Conservation (phyloP, 2,888 invertebrate genomes). For the Cataglyphis rosenhaueri region DNA sequence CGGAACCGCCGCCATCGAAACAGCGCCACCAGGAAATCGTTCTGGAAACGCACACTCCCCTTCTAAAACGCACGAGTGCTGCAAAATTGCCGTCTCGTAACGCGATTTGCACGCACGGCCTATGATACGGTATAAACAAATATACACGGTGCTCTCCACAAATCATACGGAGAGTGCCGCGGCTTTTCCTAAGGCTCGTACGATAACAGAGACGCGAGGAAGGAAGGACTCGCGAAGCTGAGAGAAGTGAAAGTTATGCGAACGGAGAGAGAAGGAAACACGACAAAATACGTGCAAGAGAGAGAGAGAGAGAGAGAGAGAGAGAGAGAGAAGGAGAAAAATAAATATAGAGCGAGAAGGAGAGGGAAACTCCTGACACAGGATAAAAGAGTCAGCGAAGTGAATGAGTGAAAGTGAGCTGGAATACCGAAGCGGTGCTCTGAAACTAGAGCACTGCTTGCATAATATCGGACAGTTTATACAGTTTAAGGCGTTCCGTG, state of each 20-base stretch:
- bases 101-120: not conserved
- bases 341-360: constrained; percentile 40
- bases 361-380: constrained; percentile 52
- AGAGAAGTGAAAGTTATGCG: constrained; percentile 80
- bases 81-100: constrained; percentile 35
- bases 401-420: constrained; percentile 84
- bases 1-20: constrained; percentile 33
- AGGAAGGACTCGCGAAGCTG: constrained; percentile 70
- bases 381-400: constrained; percentile 75
- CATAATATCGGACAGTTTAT: constrained; percentile 82
- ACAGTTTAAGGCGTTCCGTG: constrained; percentile 75
- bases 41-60: constrained; percentile 21
- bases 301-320: constrained; percentile 18
- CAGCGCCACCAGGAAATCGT: constrained; percentile 31
- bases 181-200: constrained; percentile 61
- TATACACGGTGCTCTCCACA: constrained; percentile 41
- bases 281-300: constrained; percentile 8
- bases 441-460: constrained; percentile 84
- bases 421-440: constrained; percentile 80
- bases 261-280: constrained; percentile 54
- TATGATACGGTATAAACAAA: constrained; percentile 30
- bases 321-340: no score
- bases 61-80: not conserved
- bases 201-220: constrained; percentile 49
- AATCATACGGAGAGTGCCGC: constrained; percentile 56